Conservation (phyloP, 2,888 invertebrate species). For the Carpatolechia fugitivella region DNA sequence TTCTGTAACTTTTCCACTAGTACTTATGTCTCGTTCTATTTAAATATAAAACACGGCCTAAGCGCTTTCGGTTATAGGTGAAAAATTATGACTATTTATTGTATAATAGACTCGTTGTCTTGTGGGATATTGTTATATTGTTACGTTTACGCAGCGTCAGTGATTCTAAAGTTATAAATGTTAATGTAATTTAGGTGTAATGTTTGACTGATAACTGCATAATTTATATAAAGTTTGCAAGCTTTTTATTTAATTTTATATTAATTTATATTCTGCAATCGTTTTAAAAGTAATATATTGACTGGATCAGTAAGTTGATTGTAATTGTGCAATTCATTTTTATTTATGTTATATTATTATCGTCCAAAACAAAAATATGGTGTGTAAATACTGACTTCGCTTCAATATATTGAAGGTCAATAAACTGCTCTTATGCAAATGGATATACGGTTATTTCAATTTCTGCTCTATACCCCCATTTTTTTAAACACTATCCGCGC, state of each 20-base stretch:
- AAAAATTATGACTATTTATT: constrained; percentile 8
- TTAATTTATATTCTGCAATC: constrained; percentile 37
- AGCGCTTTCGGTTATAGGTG: neutral
- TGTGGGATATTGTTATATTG: constrained; percentile 28
- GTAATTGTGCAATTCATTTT: constrained; percentile 64
- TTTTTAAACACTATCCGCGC: too few species aligned
- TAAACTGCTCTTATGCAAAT: constrained; percentile 11
- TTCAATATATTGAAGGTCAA: constrained; percentile 24
- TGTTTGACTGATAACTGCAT: constrained; percentile 67
- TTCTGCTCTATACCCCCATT: neutral
- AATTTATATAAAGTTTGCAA: constrained; percentile 61
- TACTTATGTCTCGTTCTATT: neutral
- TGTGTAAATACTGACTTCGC: constrained; percentile 39
- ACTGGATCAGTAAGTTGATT: constrained; percentile 76
- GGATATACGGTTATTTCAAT: neutral
- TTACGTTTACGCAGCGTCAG: constrained; percentile 29
- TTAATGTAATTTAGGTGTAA: constrained; percentile 29
- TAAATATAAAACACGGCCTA: neutral
- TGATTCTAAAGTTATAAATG: constrained; percentile 25
- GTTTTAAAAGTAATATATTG: constrained; percentile 55
- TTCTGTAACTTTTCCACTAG: constrained; percentile 38
- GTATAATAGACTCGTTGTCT: constrained; percentile 27
- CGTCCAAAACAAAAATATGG: constrained; percentile 38
- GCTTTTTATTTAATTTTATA: constrained; percentile 49
- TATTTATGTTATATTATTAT: constrained; percentile 37